Evolutionary conservation across 2,888 invertebrate species (phyloP), one percentile per base, ranked within the genome.

Genomic region (Andrena fulva): DNA sequence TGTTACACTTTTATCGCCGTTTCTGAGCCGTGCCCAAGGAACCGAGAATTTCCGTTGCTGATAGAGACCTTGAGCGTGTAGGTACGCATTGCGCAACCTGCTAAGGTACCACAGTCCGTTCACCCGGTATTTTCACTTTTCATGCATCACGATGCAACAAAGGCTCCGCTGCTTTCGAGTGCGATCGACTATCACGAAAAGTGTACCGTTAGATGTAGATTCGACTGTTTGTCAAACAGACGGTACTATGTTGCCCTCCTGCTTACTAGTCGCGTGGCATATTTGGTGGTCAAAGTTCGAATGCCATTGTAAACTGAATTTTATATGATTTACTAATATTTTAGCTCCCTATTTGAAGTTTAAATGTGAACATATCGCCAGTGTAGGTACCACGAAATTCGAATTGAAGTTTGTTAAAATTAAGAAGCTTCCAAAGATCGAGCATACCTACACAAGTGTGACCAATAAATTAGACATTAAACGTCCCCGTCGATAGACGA

Each of bases 41-140:
- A 81, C 87, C 85, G 89, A 88, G 89, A 81, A 82, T 86, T 85
- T 87, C 88, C 89, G 87, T 76, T 81, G 70, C 76, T 63, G 79
- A 87, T 89, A 67, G 72, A 77, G 80, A 89, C 87, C 88, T 88
- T 89, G 88, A 85, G 66, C 62, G 64, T 71, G 48, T 52, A 63
- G 29, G 63, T 52, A 64, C 56, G 29, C 69, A 71, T 80, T 85
- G 73, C 66, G 70, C 80, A 80, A 86, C 59, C 50, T 56, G 70
- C 77, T 42, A 50, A 66, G 68, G 63, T 64, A 71, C 59, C 77
- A 54, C 56, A 79, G 60, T 77, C 85, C 87, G 85, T 85, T 88
- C 87, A 89, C 88, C 75, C 74, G 48, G 66, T 74, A 88, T 88
- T 88, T 88, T 89, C 89, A 88, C 88, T 88, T 88, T 88, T 87